These are phyloP conservation scores for Patella vulgata DNA, from an alignment of 1,140 invertebrate species.

Conservation along the genomic window DNA sequence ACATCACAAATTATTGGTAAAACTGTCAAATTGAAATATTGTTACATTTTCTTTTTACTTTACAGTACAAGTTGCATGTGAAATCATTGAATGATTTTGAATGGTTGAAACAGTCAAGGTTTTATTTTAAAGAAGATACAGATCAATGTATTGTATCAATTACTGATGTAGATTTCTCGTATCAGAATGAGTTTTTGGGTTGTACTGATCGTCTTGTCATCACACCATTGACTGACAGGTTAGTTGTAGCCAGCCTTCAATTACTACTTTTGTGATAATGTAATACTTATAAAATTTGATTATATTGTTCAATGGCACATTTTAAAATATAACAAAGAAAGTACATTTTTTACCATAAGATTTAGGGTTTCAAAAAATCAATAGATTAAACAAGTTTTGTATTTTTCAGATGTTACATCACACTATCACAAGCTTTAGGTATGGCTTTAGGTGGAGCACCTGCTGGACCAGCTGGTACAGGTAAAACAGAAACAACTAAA, in stretches of 20 bases:
- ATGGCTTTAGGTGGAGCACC: conserved; percentile 97
- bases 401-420: conserved; percentile 93
- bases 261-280: background rate
- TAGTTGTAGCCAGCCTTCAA: conserved; percentile 13
- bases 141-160: conserved; percentile 93
- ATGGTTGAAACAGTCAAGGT: conserved; percentile 96
- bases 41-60: background rate
- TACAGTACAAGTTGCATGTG: conserved; percentile 49
- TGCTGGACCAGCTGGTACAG: conserved; percentile 94
- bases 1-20: too few species aligned
- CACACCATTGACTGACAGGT: conserved; percentile 95
- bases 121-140: conserved; percentile 96
- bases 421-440: conserved; percentile 91
- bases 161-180: conserved; percentile 93
- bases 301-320: too few species aligned
- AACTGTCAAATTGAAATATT: too few species aligned
- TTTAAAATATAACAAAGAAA: too few species aligned
- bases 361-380: too few species aligned
- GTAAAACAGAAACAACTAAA: conserved; percentile 97
- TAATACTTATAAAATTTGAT: too few species aligned
- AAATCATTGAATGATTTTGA: conserved; percentile 86
- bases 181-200: conserved; percentile 97
- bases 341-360: too few species aligned
- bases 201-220: conserved; percentile 96
- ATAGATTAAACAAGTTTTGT: too few species aligned